A percentile compares a stretch with the other conserved stretches of the same genome.
These are phyloP conservation scores for Oryzias javanicus DNA, from an alignment of 2,113 vertebrate genomes.

Conservation along the genomic window DNA sequence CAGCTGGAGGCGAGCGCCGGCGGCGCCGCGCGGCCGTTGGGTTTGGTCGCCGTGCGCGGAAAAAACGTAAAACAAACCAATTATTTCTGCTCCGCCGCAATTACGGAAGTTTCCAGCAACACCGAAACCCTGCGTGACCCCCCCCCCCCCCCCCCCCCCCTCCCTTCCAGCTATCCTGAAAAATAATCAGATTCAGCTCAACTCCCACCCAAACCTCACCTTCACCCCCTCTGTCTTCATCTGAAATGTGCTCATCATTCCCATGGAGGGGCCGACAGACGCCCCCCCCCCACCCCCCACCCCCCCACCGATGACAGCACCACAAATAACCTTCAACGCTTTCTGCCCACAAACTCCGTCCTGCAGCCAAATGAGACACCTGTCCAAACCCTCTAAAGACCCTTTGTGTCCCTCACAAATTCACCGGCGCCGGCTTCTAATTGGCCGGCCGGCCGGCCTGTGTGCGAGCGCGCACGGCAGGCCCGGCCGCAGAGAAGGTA, in stretches of 20 bases:
- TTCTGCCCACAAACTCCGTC: conserved; percentile 63
- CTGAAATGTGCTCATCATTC: conserved; percentile 50
- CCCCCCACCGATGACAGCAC: too few relatives aligned
- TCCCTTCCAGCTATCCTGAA: not conserved
- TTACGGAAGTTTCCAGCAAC: conserved; percentile 40
- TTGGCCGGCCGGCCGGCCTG: conserved; percentile 87
- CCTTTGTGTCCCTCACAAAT: conserved; percentile 99
- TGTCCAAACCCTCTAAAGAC: conserved; percentile 91
- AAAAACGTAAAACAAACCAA: conserved; percentile 48
- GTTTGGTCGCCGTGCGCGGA: conserved; percentile 31
- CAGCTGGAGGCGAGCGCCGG: conserved; percentile 59
- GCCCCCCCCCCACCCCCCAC: too few relatives aligned
- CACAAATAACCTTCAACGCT: conserved; percentile 62
- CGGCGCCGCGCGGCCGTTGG: conserved; percentile 43
- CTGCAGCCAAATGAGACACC: conserved; percentile 83
- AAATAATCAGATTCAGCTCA: conserved; percentile 20
- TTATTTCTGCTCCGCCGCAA: conserved; percentile 59
- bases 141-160: too few relatives aligned
- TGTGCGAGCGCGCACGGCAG: conserved; percentile 82
- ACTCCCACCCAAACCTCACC: not conserved
- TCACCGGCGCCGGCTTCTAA: conserved; percentile 91
- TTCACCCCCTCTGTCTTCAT: not conserved
- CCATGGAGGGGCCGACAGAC: conserved; percentile 38
- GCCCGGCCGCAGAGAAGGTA: conserved; percentile 86
- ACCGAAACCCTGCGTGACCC: conserved; percentile 23